These are phyloP conservation scores for Dusona sp. DNA, from an alignment of 2,888 invertebrate genomes.

Conservation along the genomic window DNA sequence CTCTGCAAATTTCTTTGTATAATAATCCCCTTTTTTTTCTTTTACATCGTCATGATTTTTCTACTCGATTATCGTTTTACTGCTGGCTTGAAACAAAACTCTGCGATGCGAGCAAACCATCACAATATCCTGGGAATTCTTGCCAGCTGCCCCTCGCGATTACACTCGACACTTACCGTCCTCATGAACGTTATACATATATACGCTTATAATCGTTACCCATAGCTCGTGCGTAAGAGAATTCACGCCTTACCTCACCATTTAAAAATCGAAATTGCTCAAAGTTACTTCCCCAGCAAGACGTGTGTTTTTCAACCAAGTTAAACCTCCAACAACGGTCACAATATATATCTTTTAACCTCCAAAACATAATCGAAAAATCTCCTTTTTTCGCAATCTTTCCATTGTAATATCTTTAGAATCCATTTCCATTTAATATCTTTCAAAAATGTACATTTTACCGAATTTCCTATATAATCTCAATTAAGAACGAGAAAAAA, in stretches of 20 bases:
- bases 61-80: constrained; percentile 23
- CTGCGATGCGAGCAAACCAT: neutral
- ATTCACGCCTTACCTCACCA: constrained; percentile 25
- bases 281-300: constrained; percentile 34
- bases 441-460: too few relatives aligned
- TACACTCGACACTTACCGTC: constrained; percentile 36
- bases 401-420: too few relatives aligned
- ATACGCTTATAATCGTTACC: constrained; percentile 29
- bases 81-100: constrained; percentile 16
- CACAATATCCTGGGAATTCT: constrained; percentile 47
- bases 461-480: too few relatives aligned
- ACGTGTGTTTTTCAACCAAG: constrained; percentile 18
- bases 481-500: too few relatives aligned
- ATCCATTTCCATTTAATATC: too few relatives aligned
- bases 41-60: neutral
- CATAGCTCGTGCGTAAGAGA: constrained; percentile 29
- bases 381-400: too few relatives aligned
- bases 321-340: constrained; percentile 23
- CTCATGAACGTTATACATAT: constrained; percentile 9
- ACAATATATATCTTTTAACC: neutral
- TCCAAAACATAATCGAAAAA: neutral
- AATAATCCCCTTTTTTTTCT: neutral
- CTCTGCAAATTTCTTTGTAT: neutral
- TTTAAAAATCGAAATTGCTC: constrained; percentile 42
- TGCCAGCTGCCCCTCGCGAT: constrained; percentile 49